Base-by-base conservation (phyloP, 2,888 invertebrate species). In the Poecilobothrus nobilitatus region DNA sequence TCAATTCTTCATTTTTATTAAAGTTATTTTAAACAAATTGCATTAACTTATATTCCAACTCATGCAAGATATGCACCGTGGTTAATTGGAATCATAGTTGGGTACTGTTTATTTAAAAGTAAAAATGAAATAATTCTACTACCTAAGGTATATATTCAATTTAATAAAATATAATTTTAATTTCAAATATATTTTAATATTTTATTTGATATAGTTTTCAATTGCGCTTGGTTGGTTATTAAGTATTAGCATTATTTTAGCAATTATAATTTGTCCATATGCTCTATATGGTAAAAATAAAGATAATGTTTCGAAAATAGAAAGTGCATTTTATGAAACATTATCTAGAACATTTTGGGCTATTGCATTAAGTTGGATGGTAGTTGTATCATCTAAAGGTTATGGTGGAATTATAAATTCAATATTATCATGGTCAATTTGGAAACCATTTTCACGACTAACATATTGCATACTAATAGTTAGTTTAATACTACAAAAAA, bases 51-150 rank as follows among this genome's bases (percentile, higher is more conserved):
- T 68, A 80, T 79, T 72, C 79, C 81, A 3, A 81, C 81, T 3
- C 81, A 82, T 68, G 78, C 80, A 0, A 76, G 82, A 68, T 76
- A 80, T 41, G 78, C 79, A n/a, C 77, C 82, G 4, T 82, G 82
- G 82, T 68, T 82, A 69, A 76, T 78, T 68, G 82, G 82, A 27
- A 76, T 81, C 8, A 73, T 82, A 22, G 76, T 81, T 33, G 82
- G 81, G 15, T 82, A 81, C 72, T 77, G 78, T 70, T 71, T 82
- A 65, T 79, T 77, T 27, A 63, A 37, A 33, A 76, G 75, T 44
- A 68, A 67, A 5, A 5, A 63, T 22, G 9, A 66, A 63, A 12
- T 65, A 44, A 4, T 67, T 53, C 1, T 53, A 69, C 20, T 61
- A 33, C 27, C 76, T 41, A 79, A 75, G 71, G 73, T 74, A 67